These are phyloP conservation scores for Schlechtendalia chinensis DNA, from an alignment of 1,140 invertebrate species.

Conservation along the genomic window DNA sequence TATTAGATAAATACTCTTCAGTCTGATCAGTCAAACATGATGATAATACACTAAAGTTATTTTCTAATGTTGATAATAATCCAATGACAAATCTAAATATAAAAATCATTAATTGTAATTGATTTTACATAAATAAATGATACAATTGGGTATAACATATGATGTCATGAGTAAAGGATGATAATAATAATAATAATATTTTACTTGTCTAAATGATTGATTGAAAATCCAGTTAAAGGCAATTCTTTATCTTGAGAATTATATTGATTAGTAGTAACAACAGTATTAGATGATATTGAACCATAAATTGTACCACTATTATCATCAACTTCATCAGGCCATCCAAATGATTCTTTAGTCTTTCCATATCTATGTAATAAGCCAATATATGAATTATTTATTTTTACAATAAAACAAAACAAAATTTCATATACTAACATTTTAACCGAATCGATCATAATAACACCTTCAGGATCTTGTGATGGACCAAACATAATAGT, in stretches of 20 bases:
- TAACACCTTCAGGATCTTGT: slow-evolving; percentile 82
- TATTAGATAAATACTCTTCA: slow-evolving; percentile 10
- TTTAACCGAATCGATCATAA: slow-evolving; percentile 91
- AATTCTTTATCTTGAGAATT: slow-evolving; percentile 55
- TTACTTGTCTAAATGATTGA: slow-evolving; percentile 62
- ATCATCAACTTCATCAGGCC: slow-evolving; percentile 94
- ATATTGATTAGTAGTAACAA: slow-evolving; percentile 51
- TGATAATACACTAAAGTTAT: slow-evolving; percentile 4
- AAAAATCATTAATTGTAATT: not conserved
- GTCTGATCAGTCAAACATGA: not conserved
- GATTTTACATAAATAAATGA: not conserved
- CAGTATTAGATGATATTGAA: slow-evolving; percentile 54
- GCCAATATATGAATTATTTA: not conserved
- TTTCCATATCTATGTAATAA: slow-evolving; percentile 75
- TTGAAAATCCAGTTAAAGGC: slow-evolving; percentile 56
- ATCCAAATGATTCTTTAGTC: slow-evolving; percentile 92
- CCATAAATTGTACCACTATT: slow-evolving; percentile 61
- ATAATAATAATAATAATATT: slow-evolving; percentile 50
- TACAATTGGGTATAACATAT: too few relatives aligned
- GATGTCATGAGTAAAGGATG: too few relatives aligned
- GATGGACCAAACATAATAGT: slow-evolving; percentile 87
- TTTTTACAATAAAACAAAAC: not conserved
- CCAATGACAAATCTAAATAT: slow-evolving; percentile 39
- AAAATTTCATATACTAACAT: slow-evolving; percentile 59
- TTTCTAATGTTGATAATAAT: slow-evolving; percentile 34